phyloP scores from a whole-genome alignment of 2,113 vertebrate species.

The Pseudois nayaur region DNA sequence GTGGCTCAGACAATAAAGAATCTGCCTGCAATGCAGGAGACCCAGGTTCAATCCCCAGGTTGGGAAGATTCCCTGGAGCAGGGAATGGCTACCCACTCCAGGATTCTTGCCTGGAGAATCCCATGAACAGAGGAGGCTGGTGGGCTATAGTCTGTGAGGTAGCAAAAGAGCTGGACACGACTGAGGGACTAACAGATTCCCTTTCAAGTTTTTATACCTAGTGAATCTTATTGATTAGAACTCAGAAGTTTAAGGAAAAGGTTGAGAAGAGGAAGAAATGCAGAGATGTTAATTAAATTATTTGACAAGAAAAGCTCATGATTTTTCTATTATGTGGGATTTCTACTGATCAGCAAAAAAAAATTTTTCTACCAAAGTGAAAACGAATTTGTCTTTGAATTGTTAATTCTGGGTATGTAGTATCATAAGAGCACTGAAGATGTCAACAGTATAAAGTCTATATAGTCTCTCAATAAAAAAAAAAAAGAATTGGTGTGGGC shows the following conservation, averaged over 20 bases:
- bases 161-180: not conserved
- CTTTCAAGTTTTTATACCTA: not conserved
- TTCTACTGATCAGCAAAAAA: constrained; percentile 3
- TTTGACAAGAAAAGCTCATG: not conserved
- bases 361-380: constrained; percentile 15
- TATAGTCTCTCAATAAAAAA: not conserved
- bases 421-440: not conserved
- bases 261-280: not conserved
- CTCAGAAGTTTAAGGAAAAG: not conserved
- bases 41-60: not conserved
- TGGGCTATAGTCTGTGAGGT: not conserved
- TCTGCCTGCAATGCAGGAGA: not conserved
- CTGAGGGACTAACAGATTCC: not conserved
- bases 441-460: not conserved
- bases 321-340: not conserved
- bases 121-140: not conserved
- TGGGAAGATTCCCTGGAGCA: not conserved
- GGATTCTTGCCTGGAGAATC: not conserved
- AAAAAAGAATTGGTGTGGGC: not conserved
- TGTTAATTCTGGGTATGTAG: not conserved
- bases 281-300: not conserved
- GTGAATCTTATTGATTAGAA: not conserved
- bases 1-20: not conserved
- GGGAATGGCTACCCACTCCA: not conserved
- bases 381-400: not conserved